Evolutionary conservation across 1,140 invertebrate genomes (phyloP), one percentile per base, ranked within the genome.

Genomic region (Trichonephila inaurata): DNA sequence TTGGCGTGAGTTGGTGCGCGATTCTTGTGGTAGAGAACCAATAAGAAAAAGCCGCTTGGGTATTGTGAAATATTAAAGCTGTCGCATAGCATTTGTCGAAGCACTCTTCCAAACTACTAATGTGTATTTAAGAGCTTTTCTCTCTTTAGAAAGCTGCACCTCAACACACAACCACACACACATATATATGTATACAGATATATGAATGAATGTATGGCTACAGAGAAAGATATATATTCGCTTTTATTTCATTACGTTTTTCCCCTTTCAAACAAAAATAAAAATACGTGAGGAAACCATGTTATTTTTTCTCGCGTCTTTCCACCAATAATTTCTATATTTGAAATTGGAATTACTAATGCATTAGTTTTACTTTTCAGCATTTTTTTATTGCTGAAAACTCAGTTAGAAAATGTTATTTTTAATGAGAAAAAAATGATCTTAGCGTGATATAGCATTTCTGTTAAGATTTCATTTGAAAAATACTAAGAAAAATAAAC

Each of bases 21-120:
- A 82, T 64, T 83, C 40, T 86, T 92, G 85, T 28, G 86, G 16
- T 19, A 51, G 51, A 88, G 91, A 92, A 62, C 91, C 91, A 92
- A 93, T 88, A 28, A 92, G 44, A 81, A 33, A 62, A 89, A 40
- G 33, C 64, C 92, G 28, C 86, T 89, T 51, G 92, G 69, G 86
- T 81, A 93, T 88, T 93, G 86, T 40, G 33, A 89, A 77, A 93
- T 89, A 69, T 92, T 86, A 92, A 92, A 72, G 58, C 60, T 93
- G 86, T 86, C 61, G 64, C 12, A 85, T 40, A 51, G 83, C 33
- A 62, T 88, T 89, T 93, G 28, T 88, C 51, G 69, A 72, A 89
- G 60, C n/a, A 69, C 61, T 28, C 64, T 18, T 81, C 40, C 60
- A 19, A 62, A n/a, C 69, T 88, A 21, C 92, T 88, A 93, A 92